Conservation (phyloP, 2,113 vertebrate genomes). For the Cathartes aura region DNA sequence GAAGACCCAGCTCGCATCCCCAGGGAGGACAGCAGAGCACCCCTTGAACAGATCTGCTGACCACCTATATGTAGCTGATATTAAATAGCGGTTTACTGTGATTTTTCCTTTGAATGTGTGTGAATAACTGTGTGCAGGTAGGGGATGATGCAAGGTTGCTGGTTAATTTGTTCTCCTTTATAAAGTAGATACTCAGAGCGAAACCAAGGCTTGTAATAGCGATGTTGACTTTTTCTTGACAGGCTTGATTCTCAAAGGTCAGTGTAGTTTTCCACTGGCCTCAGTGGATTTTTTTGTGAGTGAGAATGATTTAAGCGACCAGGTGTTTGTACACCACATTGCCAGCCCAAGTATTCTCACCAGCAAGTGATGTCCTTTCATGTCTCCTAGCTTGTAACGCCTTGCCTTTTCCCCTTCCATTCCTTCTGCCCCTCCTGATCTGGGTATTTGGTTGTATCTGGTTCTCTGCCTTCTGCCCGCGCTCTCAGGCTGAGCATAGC, state of each 20-base stretch:
- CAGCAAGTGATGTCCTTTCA: background rate
- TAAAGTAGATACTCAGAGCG: background rate
- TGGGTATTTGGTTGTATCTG: background rate
- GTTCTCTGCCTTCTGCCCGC: background rate
- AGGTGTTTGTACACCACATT: background rate
- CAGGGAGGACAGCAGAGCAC: background rate
- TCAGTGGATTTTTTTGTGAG: background rate
- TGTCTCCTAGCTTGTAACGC: background rate
- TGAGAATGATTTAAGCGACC: background rate
- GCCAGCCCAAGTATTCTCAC: background rate
- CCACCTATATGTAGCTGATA: background rate
- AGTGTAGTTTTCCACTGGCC: background rate
- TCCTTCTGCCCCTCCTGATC: background rate
- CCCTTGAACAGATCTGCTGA: background rate
- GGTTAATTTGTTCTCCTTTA: background rate
- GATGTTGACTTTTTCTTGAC: background rate
- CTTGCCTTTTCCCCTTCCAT: background rate
- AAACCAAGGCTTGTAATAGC: background rate
- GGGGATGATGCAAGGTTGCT: background rate
- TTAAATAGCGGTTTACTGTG: background rate
- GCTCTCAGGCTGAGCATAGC: background rate
- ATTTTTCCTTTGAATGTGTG: background rate
- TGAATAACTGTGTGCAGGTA: background rate
- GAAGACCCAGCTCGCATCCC: background rate
- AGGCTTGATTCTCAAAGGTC: background rate